Evolutionary conservation across 53 echinoderm and acorn worm genomes (phyloP).

Genomic region (Henricia sp.): DNA sequence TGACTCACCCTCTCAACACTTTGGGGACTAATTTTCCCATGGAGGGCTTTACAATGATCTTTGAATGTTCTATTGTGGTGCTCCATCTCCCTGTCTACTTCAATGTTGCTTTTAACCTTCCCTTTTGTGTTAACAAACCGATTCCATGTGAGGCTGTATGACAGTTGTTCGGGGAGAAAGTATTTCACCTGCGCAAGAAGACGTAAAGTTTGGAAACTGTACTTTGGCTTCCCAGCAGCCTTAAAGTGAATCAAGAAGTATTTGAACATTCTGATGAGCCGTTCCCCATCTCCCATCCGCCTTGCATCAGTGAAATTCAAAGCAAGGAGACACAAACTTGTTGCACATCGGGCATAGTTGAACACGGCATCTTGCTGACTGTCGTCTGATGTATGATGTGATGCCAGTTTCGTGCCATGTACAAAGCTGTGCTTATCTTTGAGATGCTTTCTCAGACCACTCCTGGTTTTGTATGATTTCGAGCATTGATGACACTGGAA

Average conservation of each 20-base stretch:
- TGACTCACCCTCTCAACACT: constrained; percentile 64
- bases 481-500: constrained; percentile 52
- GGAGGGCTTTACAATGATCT: constrained; percentile 54
- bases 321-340: constrained; percentile 55
- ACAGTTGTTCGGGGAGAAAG: constrained; percentile 49
- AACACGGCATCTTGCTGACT: constrained; percentile 16
- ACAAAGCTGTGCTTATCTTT: constrained; percentile 33
- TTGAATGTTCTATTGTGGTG: constrained; percentile 70
- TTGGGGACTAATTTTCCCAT: constrained; percentile 58
- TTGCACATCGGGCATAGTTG: constrained; percentile 61
- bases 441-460: constrained; percentile 52
- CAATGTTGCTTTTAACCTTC: constrained; percentile 39
- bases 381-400: background rate
- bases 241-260: constrained; percentile 67
- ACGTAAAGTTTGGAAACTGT: constrained; percentile 57
- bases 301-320: constrained; percentile 65
- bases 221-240: constrained; percentile 67
- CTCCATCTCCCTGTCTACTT: constrained; percentile 62
- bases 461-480: constrained; percentile 47
- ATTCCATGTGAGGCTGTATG: constrained; percentile 68
- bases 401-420: background rate
- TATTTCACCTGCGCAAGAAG: constrained; percentile 70
- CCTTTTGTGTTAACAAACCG: constrained; percentile 65
- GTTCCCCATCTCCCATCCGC: constrained; percentile 54
- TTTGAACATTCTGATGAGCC: constrained; percentile 57